These are phyloP conservation scores for Torymus aiolomorphi DNA, from an alignment of 2,888 invertebrate species.

Conservation along the genomic window DNA sequence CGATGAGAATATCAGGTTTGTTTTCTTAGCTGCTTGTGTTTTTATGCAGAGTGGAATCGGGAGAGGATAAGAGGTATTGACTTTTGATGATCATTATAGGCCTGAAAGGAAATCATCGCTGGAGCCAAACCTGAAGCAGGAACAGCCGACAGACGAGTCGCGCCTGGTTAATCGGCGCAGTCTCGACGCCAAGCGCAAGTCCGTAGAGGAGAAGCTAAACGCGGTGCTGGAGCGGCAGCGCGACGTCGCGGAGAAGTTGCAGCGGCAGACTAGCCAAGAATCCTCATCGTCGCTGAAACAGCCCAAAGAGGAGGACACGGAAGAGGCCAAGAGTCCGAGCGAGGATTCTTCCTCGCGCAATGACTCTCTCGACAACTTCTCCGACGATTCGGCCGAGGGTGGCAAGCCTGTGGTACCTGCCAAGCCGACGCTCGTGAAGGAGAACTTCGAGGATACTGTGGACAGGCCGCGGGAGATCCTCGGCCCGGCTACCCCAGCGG, in stretches of 20 bases:
- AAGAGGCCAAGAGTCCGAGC: constrained; percentile 61
- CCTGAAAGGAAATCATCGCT: constrained; percentile 35
- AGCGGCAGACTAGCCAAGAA: no score
- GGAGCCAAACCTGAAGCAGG: constrained; percentile 43
- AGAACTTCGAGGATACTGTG: constrained; percentile 57
- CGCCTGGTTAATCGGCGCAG: constrained; percentile 61
- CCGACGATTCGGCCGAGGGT: constrained; percentile 62
- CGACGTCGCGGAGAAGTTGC: constrained; percentile 53
- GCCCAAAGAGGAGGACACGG: constrained; percentile 15
- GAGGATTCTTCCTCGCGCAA: constrained; percentile 68
- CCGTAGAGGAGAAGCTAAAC: constrained; percentile 72
- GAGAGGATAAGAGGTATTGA: constrained; percentile 67
- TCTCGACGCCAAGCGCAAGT: constrained; percentile 72
- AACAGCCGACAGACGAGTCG: constrained; percentile 32
- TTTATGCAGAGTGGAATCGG: constrained; percentile 67
- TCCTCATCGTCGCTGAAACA: no score
- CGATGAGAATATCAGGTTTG: constrained; percentile 60
- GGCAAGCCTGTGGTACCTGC: constrained; percentile 15
- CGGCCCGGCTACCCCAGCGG: constrained; percentile 63
- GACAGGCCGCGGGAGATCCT: constrained; percentile 64
- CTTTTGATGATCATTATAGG: constrained; percentile 8
- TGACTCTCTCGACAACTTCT: constrained; percentile 70
- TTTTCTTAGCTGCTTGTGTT: no score
- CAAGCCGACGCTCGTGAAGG: not conserved
- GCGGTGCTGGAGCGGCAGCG: constrained; percentile 72